Percentiles rank a stretch among this genome's conserved stretches.
Evolutionary conservation across 2,888 invertebrate genomes (phyloP).

Genomic region (Nomada flava): DNA sequence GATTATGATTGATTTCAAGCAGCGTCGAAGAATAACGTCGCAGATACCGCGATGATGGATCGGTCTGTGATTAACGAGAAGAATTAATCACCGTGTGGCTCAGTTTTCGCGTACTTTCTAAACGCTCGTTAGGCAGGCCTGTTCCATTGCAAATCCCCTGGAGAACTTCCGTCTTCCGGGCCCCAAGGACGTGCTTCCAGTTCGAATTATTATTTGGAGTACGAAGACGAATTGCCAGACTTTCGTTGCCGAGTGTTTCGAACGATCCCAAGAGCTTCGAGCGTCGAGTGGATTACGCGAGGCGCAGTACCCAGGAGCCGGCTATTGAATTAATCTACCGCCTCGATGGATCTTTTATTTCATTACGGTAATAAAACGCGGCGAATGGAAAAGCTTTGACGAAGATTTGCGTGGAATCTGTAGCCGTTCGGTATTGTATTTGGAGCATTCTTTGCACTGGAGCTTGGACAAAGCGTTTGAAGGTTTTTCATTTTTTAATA

Average conservation of each 20-base stretch:
- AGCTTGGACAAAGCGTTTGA: too few relatives aligned
- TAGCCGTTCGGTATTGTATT: too few relatives aligned
- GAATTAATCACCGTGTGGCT: conserved; percentile 28
- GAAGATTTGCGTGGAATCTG: too few relatives aligned
- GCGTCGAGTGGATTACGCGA: conserved; percentile 19
- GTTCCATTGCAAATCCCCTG: not conserved
- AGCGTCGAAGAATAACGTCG: conserved; percentile 20
- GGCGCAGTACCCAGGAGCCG: not conserved
- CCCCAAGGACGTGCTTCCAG: conserved; percentile 20
- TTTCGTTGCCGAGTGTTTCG: not conserved
- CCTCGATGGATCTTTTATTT: conserved; percentile 18
- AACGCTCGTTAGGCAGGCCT: conserved; percentile 18
- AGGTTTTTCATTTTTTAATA: too few relatives aligned
- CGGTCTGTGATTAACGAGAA: conserved; percentile 29
- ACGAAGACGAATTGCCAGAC: conserved; percentile 47
- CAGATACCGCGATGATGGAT: conserved; percentile 30
- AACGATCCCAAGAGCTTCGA: conserved; percentile 3
- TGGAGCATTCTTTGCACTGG: too few relatives aligned
- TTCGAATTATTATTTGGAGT: conserved; percentile 58
- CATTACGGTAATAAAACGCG: conserved; percentile 9
- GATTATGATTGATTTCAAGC: conserved; percentile 35
- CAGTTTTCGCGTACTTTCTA: not conserved
- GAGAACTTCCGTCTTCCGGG: conserved; percentile 20
- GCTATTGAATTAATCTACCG: conserved; percentile 14
- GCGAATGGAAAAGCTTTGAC: too few relatives aligned